Conservation (phyloP, 1,140 invertebrate genomes). For the Dreissena polymorpha region DNA sequence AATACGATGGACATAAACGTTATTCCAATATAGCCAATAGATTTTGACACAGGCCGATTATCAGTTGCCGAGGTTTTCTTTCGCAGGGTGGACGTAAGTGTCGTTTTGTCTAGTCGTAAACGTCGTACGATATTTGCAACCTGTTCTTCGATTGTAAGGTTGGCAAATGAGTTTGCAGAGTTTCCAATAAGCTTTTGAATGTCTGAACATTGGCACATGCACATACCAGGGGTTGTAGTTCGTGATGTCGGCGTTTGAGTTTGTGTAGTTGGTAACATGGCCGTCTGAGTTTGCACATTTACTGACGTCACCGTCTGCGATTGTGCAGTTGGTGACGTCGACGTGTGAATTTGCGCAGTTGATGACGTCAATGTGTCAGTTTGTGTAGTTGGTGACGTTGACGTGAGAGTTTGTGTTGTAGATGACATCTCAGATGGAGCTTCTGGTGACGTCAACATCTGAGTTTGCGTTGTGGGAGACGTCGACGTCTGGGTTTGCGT, state of each 20-base stretch:
- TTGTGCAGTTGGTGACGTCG: background rate
- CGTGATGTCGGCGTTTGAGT: background rate
- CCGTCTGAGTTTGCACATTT: background rate
- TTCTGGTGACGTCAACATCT: background rate
- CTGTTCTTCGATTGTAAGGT: slow-evolving; percentile 39
- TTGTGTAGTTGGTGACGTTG: background rate
- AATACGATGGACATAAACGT: slow-evolving; percentile 18
- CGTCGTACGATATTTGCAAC: slow-evolving; percentile 4
- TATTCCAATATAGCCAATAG: slow-evolving; percentile 30
- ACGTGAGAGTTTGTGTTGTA: too few species aligned
- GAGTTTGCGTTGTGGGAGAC: background rate
- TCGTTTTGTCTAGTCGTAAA: slow-evolving; percentile 18
- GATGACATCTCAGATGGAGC: background rate
- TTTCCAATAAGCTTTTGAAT: background rate
- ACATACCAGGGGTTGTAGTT: background rate
- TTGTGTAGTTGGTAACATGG: background rate
- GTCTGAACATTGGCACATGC: background rate
- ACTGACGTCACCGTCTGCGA: background rate
- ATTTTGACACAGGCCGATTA: slow-evolving; percentile 14
- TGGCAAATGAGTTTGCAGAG: background rate
- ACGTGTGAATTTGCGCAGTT: background rate
- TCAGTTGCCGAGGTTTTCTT: slow-evolving; percentile 34
- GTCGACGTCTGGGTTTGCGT: background rate
- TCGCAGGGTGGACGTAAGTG: slow-evolving; percentile 8
- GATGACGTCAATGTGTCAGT: background rate